These are phyloP conservation scores for Chaenogobius annularis DNA, from an alignment of 2,113 vertebrate genomes.

Conservation along the genomic window DNA sequence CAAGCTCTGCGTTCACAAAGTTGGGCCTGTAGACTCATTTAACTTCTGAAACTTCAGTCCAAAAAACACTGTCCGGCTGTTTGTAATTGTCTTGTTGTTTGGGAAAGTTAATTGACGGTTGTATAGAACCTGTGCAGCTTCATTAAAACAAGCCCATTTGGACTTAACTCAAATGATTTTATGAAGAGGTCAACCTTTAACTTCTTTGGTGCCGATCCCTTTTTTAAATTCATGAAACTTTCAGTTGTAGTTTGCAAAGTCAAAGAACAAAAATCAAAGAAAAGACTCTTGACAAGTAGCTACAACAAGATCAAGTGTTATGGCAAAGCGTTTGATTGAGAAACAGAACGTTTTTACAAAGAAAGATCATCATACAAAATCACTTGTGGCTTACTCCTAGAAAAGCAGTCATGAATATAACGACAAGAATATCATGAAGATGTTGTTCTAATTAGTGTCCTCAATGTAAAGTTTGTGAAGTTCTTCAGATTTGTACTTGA, in stretches of 20 bases:
- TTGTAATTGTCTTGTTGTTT: slow-evolving; percentile 20
- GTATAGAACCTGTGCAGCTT: not conserved
- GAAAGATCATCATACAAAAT: not conserved
- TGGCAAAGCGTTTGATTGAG: not conserved
- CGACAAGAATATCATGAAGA: no score
- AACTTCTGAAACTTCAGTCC: slow-evolving; percentile 18
- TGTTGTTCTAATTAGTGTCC: no score
- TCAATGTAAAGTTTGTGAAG: not conserved
- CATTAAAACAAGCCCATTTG: not conserved
- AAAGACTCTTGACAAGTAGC: no score
- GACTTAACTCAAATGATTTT: not conserved
- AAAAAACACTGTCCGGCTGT: slow-evolving; percentile 19
- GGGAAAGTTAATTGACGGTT: not conserved
- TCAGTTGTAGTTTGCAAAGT: not conserved
- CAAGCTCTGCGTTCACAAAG: slow-evolving; percentile 32
- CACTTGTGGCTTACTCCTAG: no score
- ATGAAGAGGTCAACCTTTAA: not conserved
- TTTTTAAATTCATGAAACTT: not conserved
- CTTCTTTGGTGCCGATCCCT: not conserved
- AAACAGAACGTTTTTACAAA: not conserved
- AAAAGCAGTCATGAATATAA: no score
- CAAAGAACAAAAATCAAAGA: not conserved
- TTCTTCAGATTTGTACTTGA: no score
- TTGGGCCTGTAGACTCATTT: slow-evolving; percentile 13
- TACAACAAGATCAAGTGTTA: no score